Evolutionary conservation across 2,113 vertebrate species (phyloP).

Genomic region (Gallinago jamesoni): DNA sequence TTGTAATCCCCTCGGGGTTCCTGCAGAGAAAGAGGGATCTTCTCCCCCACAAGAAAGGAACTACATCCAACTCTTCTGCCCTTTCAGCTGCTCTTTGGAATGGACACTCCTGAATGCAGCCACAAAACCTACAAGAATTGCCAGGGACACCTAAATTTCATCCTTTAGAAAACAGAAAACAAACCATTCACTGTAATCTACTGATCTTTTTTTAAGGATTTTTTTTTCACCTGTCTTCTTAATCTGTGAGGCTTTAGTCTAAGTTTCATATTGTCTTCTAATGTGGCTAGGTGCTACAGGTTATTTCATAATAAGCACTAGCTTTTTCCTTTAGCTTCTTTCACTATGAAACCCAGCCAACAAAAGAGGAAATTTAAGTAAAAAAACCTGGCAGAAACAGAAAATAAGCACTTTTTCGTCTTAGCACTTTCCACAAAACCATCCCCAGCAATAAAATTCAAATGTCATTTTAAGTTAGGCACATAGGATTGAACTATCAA

Average conservation of each 20-base stretch:
- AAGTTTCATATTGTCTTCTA: not conserved
- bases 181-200: not conserved
- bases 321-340: not conserved
- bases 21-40: not conserved
- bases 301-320: not conserved
- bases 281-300: not conserved
- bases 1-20: not conserved
- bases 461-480: not conserved
- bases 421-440: too few relatives aligned
- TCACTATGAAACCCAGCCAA: not conserved
- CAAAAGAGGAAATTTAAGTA: not conserved
- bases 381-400: not conserved
- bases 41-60: not conserved
- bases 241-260: not conserved
- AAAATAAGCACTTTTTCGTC: not conserved
- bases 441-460: not conserved
- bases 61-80: not conserved
- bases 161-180: not conserved
- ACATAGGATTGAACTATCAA: not conserved
- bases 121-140: not conserved
- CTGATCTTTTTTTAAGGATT: not conserved
- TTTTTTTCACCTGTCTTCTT: not conserved
- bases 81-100: not conserved
- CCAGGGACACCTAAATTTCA: accelerated
- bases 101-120: not conserved